Percentiles rank a stretch among this genome's conserved stretches.
phyloP scores from a whole-genome alignment of 2,797 vertebrate species.

The Octomys mimax region DNA sequence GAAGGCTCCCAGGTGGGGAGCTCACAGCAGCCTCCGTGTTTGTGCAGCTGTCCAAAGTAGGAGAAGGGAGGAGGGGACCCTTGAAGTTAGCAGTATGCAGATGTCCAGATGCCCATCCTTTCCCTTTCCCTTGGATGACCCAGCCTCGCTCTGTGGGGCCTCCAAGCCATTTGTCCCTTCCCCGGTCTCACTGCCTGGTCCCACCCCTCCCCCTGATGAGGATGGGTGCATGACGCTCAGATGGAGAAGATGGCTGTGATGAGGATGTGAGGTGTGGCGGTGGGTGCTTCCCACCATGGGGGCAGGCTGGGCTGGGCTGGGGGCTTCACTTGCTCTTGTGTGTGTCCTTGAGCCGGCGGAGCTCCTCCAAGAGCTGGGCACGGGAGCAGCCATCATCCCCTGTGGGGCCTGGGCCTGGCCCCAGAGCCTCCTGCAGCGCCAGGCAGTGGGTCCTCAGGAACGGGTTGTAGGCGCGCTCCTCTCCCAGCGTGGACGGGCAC shows the following conservation, averaged over 20 bases:
- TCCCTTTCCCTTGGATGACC: neutral
- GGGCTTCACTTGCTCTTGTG: slow-evolving; percentile 92
- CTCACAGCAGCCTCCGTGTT: neutral
- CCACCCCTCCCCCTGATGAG: neutral
- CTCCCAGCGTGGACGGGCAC: slow-evolving; percentile 96
- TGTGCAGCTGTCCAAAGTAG: neutral
- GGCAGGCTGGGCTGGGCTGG: neutral
- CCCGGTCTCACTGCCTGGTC: neutral
- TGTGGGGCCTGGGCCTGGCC: slow-evolving; percentile 89
- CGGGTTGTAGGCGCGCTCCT: slow-evolving; percentile 97
- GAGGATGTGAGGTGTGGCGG: neutral
- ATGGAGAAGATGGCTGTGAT: neutral
- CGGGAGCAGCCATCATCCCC: slow-evolving; percentile 93
- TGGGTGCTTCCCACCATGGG: neutral
- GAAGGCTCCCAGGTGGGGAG: neutral
- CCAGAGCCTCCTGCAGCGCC: slow-evolving; percentile 93
- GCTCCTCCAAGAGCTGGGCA: slow-evolving; percentile 94
- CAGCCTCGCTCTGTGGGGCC: neutral
- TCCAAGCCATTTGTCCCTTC: neutral
- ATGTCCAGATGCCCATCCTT: neutral
- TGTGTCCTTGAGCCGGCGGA: slow-evolving; percentile 94
- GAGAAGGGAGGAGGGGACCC: neutral
- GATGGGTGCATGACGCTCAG: neutral
- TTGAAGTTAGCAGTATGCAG: neutral
- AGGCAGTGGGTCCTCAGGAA: slow-evolving; percentile 94